A percentile compares a stretch with the other conserved stretches of the same genome.
Evolutionary conservation across 2,797 vertebrate species (phyloP).

Genomic region (Mormyrops attenuatus): DNA sequence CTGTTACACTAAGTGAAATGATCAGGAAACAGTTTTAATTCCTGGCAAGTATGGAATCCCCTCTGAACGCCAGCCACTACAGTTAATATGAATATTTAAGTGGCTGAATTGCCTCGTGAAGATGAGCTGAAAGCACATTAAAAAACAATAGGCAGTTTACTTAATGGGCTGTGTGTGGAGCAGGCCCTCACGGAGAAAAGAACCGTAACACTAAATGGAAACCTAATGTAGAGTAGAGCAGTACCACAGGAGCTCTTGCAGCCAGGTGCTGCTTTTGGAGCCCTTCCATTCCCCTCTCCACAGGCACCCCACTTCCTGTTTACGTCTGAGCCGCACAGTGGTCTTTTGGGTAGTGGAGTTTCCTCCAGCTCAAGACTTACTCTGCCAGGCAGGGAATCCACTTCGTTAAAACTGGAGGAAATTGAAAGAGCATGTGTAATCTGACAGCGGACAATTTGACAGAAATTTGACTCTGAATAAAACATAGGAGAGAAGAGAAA

Average conservation of each 20-base stretch:
- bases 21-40: neutral
- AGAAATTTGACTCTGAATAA: neutral
- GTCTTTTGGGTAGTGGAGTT: neutral
- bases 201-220: neutral
- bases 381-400: neutral
- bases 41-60: neutral
- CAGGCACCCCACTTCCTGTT: neutral
- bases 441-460: neutral
- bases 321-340: neutral
- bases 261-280: neutral
- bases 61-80: neutral
- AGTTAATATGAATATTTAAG: neutral
- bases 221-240: neutral
- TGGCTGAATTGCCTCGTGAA: neutral
- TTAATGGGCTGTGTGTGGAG: neutral
- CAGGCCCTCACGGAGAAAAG: neutral
- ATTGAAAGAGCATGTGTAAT: neutral
- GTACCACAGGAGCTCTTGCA: neutral
- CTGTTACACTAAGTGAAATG: neutral
- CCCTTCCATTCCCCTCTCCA: neutral
- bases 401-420: neutral
- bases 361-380: neutral
- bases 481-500: neutral
- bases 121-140: slow-evolving; percentile 4
- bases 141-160: neutral